These are phyloP conservation scores for Amniataba percoides DNA, from an alignment of 2,797 vertebrate genomes.

Conservation along the genomic window DNA sequence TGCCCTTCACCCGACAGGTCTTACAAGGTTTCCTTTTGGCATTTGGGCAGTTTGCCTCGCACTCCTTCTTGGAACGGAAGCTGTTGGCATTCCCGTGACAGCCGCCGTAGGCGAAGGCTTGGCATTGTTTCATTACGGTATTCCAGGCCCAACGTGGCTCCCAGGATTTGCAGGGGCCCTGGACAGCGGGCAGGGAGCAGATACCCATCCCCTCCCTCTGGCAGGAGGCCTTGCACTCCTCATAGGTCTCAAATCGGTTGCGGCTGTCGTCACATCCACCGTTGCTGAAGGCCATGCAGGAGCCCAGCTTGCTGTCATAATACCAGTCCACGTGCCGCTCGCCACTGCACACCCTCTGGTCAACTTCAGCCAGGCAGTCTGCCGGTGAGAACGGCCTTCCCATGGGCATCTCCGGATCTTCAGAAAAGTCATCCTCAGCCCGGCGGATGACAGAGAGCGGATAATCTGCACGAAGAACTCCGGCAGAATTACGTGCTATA, in stretches of 20 bases:
- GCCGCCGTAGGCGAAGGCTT: constrained; percentile 92
- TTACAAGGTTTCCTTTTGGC: constrained; percentile 88
- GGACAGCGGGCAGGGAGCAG: constrained; percentile 92
- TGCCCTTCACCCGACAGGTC: constrained; percentile 89
- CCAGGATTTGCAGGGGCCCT: constrained; percentile 93
- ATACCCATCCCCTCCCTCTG: constrained; percentile 85
- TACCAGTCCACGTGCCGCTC: constrained; percentile 90
- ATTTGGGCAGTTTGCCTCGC: constrained; percentile 91
- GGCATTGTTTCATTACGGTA: constrained; percentile 89
- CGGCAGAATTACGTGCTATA: constrained; percentile 89
- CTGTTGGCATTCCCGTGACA: constrained; percentile 95
- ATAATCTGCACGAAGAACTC: constrained; percentile 92
- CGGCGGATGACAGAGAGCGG: constrained; percentile 91
- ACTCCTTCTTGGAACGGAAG: constrained; percentile 91
- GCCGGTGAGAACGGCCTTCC: constrained; percentile 83
- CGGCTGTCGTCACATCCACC: constrained; percentile 89
- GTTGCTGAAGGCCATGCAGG: constrained; percentile 90
- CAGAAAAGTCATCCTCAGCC: constrained; percentile 80
- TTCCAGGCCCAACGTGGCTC: constrained; percentile 96
- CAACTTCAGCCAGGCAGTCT: constrained; percentile 89
- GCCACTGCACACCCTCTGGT: constrained; percentile 85
- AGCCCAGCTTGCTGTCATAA: constrained; percentile 88
- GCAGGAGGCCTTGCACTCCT: constrained; percentile 92
- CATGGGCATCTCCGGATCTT: constrained; percentile 80
- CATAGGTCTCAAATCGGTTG: constrained; percentile 93